These are phyloP conservation scores for Meandrina meandrites DNA, from an alignment of 92 coral and sea anemone species.

Conservation along the genomic window DNA sequence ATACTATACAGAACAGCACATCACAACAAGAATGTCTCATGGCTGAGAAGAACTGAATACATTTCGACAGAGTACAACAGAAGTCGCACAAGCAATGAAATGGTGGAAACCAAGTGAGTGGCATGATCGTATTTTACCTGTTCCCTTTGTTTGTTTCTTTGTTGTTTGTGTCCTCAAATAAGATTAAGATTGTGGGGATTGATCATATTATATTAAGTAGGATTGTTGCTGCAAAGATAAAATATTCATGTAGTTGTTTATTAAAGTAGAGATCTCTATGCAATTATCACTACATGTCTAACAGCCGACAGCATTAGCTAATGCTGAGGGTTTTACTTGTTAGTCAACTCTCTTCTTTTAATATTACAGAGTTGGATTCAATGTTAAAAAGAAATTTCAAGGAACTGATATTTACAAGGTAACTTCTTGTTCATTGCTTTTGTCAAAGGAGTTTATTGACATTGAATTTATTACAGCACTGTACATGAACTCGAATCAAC, in stretches of 20 bases:
- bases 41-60: conserved; percentile 97
- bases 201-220: neutral
- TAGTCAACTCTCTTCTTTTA: neutral
- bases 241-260: neutral
- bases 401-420: conserved; percentile 98
- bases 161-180: conserved; percentile 6
- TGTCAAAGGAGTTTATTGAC: neutral
- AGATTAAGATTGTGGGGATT: neutral
- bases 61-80: conserved; percentile 98
- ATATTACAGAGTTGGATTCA: conserved; percentile 87
- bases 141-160: neutral
- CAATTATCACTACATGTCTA: neutral
- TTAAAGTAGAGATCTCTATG: neutral
- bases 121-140: neutral
- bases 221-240: neutral
- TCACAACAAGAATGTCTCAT: conserved; percentile 97
- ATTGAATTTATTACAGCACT: neutral
- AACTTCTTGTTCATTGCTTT: neutral
- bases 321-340: neutral
- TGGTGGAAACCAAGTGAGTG: conserved; percentile 87
- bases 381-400: conserved; percentile 89
- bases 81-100: conserved; percentile 94
- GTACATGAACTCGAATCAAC: neutral
- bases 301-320: neutral
- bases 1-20: conserved; percentile 78